Conservation (phyloP, 1,140 invertebrate genomes). For the Bombyx mandarina region DNA sequence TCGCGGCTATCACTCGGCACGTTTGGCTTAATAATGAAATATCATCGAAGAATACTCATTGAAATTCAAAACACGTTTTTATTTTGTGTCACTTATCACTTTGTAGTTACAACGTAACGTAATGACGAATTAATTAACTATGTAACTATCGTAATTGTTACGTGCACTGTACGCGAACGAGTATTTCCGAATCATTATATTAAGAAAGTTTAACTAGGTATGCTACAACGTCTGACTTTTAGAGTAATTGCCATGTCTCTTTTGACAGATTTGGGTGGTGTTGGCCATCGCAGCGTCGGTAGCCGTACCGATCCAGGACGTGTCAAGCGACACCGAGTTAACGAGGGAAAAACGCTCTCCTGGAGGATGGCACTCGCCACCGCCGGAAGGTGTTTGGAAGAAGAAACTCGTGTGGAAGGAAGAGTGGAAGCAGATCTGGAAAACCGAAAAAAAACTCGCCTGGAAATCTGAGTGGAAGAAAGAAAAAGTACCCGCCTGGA, state of each 20-base stretch:
- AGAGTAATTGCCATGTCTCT: constrained; percentile 3
- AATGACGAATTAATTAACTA: too few species aligned
- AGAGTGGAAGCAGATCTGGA: constrained; percentile 82
- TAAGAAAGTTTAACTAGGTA: too few species aligned
- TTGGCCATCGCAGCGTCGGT: constrained; percentile 37
- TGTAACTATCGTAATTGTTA: too few species aligned
- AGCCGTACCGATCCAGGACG: constrained; percentile 43
- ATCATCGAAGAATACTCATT: too few species aligned
- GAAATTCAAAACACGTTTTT: too few species aligned
- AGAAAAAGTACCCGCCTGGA: constrained; percentile 75
- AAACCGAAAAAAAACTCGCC: constrained; percentile 80
- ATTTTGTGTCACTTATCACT: too few species aligned
- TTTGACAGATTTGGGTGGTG: constrained; percentile 46
- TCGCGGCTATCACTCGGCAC: too few species aligned
- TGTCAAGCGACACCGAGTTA: constrained; percentile 28
- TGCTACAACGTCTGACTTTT: too few species aligned
- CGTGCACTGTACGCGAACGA: too few species aligned
- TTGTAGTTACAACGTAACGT: too few species aligned
- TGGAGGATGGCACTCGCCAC: constrained; percentile 69
- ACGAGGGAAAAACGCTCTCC: constrained; percentile 47
- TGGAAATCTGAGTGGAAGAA: constrained; percentile 77
- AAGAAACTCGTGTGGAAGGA: constrained; percentile 84
- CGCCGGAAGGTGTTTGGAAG: constrained; percentile 78
- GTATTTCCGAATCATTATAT: too few species aligned
- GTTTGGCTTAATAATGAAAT: too few species aligned